Evolutionary conservation across 2,797 vertebrate species (phyloP), one percentile per base, ranked within the genome.

Genomic region (Crax fasciolata): DNA sequence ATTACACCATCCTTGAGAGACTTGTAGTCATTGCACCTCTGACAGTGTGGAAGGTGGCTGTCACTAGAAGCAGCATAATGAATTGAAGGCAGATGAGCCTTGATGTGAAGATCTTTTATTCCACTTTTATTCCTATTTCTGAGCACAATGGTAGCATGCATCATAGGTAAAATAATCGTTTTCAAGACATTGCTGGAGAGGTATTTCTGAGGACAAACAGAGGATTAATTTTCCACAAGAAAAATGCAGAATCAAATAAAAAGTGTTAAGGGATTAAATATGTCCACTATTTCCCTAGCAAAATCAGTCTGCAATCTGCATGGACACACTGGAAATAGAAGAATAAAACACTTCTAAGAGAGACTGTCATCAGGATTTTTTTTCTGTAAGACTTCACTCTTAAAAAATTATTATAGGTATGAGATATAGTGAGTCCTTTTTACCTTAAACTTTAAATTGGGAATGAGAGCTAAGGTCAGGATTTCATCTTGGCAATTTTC

Each of bases 231-330:
- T 92, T 89, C 87, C 14, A 49, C 82, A n/a, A 39, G 14, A 52
- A 91, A 89, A 85, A 58, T 30, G 11, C 14, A 51, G 35, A 14
- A 46, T 23, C 17, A 83, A 86, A 77, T 68, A 75, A 89, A 91
- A 92, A 14, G 28, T 30, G 21, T 59, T 84, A 75, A 80, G 84
- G 28, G 38, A 66, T 84, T 35, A 94, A 88, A 90, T 73, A 86
- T 43, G 24, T 11, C 19, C 2, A 12, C 15, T 49, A 23, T 88
- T 91, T 86, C 25, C 24, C 13, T 38, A n/a, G 54, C 10, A 66
- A 88, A 88, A 57, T 20, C 39, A 87, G 18, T 77, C 43, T 88
- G 35, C 21, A 84, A 83, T 62, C 30, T 2, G 1, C 4, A 44
- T 39, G 10, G 12, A 65, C 57, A 46, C 3, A 38, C 48, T 75